phyloP scores from a whole-genome alignment of 1,140 invertebrate genomes.

The Diachasma alloeum region DNA sequence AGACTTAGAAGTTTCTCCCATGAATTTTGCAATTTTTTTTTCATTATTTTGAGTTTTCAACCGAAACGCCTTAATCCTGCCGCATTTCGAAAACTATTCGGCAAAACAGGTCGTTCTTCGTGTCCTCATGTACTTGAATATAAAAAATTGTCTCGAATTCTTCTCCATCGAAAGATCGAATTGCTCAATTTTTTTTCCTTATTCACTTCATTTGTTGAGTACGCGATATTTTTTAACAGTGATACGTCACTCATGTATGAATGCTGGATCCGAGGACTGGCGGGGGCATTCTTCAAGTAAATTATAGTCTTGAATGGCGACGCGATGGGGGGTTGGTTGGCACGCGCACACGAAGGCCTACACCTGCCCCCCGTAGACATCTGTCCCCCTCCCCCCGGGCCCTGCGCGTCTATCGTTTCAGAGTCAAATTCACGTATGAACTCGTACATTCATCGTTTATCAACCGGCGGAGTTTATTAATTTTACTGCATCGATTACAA shows the following conservation, averaged over 20 bases:
- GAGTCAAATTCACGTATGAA: conserved; percentile 52
- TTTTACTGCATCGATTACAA: background rate
- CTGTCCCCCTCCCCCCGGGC: conserved; percentile 54
- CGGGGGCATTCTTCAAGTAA: conserved; percentile 65
- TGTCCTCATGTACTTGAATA: too few species aligned
- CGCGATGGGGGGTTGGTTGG: conserved; percentile 63
- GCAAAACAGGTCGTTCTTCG: too few species aligned
- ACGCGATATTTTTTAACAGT: background rate
- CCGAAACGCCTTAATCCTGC: too few species aligned
- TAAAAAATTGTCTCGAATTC: too few species aligned
- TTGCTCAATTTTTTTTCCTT: background rate
- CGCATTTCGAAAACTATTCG: too few species aligned
- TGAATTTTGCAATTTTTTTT: too few species aligned
- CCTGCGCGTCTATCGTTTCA: conserved; percentile 33
- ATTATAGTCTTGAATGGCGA: conserved; percentile 66
- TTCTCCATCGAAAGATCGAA: background rate
- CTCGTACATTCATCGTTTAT: background rate
- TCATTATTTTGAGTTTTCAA: too few species aligned
- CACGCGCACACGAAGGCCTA: conserved; percentile 58
- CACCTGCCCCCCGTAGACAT: conserved; percentile 63
- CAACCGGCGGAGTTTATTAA: background rate
- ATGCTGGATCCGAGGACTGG: conserved; percentile 36
- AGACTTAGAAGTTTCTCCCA: too few species aligned
- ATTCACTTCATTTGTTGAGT: background rate
- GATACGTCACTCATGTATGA: conserved; percentile 30